Base-by-base conservation (phyloP, 2,888 invertebrate genomes). In the Tribolium freemani region DNA sequence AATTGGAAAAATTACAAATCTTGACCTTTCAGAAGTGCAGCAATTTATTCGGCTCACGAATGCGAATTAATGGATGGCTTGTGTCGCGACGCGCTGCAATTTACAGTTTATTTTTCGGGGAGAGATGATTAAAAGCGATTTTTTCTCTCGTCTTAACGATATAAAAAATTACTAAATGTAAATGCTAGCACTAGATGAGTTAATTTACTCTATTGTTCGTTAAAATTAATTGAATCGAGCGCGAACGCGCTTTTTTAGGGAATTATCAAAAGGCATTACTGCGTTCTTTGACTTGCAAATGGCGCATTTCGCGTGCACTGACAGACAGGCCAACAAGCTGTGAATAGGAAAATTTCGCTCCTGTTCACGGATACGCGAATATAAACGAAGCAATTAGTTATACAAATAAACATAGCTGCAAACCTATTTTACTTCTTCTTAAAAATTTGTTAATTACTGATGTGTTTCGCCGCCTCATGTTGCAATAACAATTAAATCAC, bases 11-110 rank as follows among this genome's bases (percentile, higher is more conserved):
- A 54, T 66, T 44, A 56, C 66, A 56, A 45, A 66, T 66, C 45
- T 63, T 51, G 20, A 50, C 30, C 44, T 56, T 44, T 48, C 46
- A 54, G 10, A 26, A 48, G 48, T 58, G 63, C 69, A 66, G 72
- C 72, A 69, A 74, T 74, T 74, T 72, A 74, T 74, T 74, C 74
- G 53, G 60, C 72, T 74, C 74, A 74, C 74, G 74, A 64, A 72
- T 69, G 66, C 69, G 69, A 72, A 74, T 74, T 74, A 75, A 75
- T 75, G 74, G 74, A 72, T 75, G 64, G 66, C 60, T 69, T 66
- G 69, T 69, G 64, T 69, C 69, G 66, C 71, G 50, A 51, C 58
- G 61, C 53, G 66, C 20, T 66, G 51, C 57, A 66, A 71, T 71
- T 71, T 71, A 71, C 66, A 66, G 66, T 71, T 71, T 66, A 56